A percentile compares a stretch with the other conserved stretches of the same genome.
phyloP scores from a whole-genome alignment of 1,140 invertebrate species.

The Heliothis virescens region DNA sequence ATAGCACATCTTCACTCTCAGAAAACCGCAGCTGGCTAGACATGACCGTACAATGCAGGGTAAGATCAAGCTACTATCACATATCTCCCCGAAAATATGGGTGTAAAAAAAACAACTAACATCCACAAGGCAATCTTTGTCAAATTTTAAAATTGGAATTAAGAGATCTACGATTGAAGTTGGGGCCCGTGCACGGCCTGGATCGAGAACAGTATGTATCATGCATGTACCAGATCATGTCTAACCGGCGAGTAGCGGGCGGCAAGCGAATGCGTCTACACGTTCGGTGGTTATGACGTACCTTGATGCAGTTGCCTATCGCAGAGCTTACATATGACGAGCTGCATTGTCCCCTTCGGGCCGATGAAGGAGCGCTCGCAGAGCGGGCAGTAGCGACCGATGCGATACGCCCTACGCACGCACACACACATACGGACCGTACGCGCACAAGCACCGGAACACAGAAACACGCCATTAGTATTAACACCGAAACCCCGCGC shows the following conservation, averaged over 20 bases:
- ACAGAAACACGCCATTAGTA: conserved; percentile 85
- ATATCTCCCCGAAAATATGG: not conserved
- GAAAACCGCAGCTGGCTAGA: conserved; percentile 38
- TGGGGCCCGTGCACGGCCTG: not conserved
- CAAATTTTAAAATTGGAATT: not conserved
- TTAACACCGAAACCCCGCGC: conserved; percentile 58
- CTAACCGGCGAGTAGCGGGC: conserved; percentile 31
- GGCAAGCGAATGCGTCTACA: conserved; percentile 63
- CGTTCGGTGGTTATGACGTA: conserved; percentile 72
- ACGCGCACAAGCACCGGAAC: conserved; percentile 83
- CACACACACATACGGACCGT: conserved; percentile 80
- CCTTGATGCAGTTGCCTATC: conserved; percentile 86
- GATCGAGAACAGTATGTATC: not conserved
- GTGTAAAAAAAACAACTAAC: not conserved
- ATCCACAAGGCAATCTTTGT: not conserved
- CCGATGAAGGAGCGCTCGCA: conserved; percentile 86
- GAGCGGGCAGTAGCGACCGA: conserved; percentile 86
- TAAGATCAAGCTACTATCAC: not conserved
- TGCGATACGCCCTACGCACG: conserved; percentile 85
- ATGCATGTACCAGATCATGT: conserved; percentile 11
- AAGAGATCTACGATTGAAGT: not conserved
- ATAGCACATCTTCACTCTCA: conserved; percentile 48
- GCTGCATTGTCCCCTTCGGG: conserved; percentile 86
- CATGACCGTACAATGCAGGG: conserved; percentile 4
- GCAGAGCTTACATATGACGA: conserved; percentile 86